Base-by-base conservation (phyloP, 2,113 vertebrate species). In the Mugil cephalus region DNA sequence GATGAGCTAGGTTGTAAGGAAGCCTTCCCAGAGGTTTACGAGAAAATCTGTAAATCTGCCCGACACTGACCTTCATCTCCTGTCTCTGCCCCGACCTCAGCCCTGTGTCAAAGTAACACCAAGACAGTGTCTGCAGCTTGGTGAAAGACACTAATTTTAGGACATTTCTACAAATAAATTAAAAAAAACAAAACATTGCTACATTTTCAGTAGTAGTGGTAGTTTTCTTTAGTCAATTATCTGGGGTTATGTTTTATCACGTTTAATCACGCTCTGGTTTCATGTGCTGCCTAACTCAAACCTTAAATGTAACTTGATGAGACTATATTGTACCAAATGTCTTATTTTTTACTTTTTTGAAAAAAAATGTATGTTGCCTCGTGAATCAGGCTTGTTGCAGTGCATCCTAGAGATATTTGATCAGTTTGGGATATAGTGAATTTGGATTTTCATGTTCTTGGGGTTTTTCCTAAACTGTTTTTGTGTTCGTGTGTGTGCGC, bases 11-110 rank as follows among this genome's bases (percentile, higher is more conserved):
- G 93, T 50, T 98, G 97, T 90, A 94, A 95, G 74, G 94, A 95
- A 0, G 97, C 98, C 65, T 99, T 99, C 86, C 98, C 98, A 0
- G 98, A 99, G 86, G 97, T 98, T 52, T 99, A 97, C 3, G 95
- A 99, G 91, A 99, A 99, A 95, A 96, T 99, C 91, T 98, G 96
- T 92, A 99, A 98, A 94, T 94, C 97, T 1, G 98, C 98, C 1
- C 94, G 98, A 83, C 97, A 97, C 93, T 99, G 92, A 98, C 69
- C 68, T 9, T 1, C 3, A 21, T 8, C 10, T 1, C 50, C 21
- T 7, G 17, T 10, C 19, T 10, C 21, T n/a, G 7, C 4, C 59
- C 92, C 96, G 89, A 96, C 69, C 71, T 9, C 40, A 7, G 38
- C 15, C 13, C 12, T 0, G 42, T 10, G 8, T 50, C 17, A 15